Base-by-base conservation (phyloP, 2,888 invertebrate genomes). In the Panopea generosa region DNA sequence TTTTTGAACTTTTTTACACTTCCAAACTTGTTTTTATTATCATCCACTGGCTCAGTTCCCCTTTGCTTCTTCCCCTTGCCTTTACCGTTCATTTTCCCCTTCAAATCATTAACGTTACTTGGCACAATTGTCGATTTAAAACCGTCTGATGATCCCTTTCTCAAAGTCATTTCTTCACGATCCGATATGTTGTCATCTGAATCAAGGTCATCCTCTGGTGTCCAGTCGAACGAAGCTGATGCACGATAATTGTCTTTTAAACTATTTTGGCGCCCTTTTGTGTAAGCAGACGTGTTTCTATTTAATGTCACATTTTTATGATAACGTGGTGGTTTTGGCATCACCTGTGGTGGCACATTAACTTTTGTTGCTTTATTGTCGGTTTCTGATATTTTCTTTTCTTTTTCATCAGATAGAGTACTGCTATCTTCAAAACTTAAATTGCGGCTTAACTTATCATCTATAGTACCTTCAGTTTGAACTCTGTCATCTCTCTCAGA, bases 131-230 rank as follows among this genome's bases (percentile, higher is more conserved):
- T 81, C 0, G 86, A 84, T 60, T 89, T 89, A 56, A 89, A 89
- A 3, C 87, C 87, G 55, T 86, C 84, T 14, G 77, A 76, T 20
- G 76, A 62, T 22, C 70, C 70, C 29, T 77, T 77, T 33, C 74
- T 67, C 7, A 56, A 65, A 14, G 80, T 76, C 49, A 83, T 57
- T 49, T 61, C 59, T 27, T 80, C 81, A 24, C 74, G 57, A 66
- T 87, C 87, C 33, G 81, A 83, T 9, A 88, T 74, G 69, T 88
- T 84, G 76, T 90, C 89, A 66, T 90, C 90, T 14, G 88, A 87
- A 43, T 86, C 89, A 7, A 90, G 70, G 60, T 90, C 90, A 67
- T 84, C 84, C 62, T 86, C 87, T 1, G 90, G 90, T 0, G 85
- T 85, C 90, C 90, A 90, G 43, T 87, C 88, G 29, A 84, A 75